Evolutionary conservation across 2,797 vertebrate genomes (phyloP), one percentile per base, ranked within the genome.

Genomic region (Sebastes minor): DNA sequence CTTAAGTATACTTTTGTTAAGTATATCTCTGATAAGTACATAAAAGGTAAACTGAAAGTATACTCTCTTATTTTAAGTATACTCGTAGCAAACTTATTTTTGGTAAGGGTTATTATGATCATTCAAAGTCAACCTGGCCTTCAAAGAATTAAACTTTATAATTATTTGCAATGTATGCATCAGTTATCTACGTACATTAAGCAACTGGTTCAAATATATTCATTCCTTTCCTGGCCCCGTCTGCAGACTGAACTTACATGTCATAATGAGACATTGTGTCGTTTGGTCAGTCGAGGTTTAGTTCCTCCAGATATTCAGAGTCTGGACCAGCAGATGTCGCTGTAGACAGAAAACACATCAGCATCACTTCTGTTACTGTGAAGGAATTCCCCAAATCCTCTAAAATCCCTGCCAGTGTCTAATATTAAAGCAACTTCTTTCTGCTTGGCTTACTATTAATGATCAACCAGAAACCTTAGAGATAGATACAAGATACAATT

Each of bases 191-290:
- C n/a, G n/a, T 20, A 27, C 30, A 22, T 18, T 22, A 66, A 2
- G 5, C 1, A 16, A 28, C 23, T 16, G n/a, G 35, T 32, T 22
- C 0, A 46, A 55, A 28, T 14, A n/a, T 3, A 1, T 30, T 32
- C n/a, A 27, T 16, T 49, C 18, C 5, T 56, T 20, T 27, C 4
- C 14, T 12, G 6, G 13, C 49, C 22, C 38, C 1, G 9, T n/a
- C 33, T 64, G 13, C 14, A 52, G 38, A 42, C 23, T 73, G 35
- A 67, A 94, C 93, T 91, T 76, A 94, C 94, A 92, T 89, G 81
- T 95, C 95, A 76, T 93, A 95, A 80, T 94, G 82, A 78, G 95
- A 91, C 95, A 95, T 94, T 35, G 62, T 81, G 70, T 14, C 20
- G 27, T 55, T 16, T 8, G 67, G 32, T 55, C 52, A 25, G 22